These are phyloP conservation scores for Holacanthella duospinosa DNA, from an alignment of 2,888 invertebrate genomes.

Conservation along the genomic window DNA sequence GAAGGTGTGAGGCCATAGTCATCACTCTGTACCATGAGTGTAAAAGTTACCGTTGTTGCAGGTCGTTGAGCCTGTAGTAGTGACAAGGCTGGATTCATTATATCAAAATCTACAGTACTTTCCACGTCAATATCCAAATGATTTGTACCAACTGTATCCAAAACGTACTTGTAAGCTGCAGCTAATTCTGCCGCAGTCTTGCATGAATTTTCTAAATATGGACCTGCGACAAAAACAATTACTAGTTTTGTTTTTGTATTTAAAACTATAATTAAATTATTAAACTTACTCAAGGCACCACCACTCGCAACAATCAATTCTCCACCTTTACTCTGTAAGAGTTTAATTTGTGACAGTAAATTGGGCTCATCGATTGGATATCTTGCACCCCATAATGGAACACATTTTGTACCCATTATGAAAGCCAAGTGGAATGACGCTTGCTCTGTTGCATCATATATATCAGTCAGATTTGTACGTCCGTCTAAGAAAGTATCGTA, in stretches of 20 bases:
- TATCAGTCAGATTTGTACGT: slow-evolving; percentile 18
- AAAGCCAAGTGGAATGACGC: slow-evolving; percentile 31
- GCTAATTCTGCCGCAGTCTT: slow-evolving; percentile 17
- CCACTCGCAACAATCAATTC: slow-evolving; percentile 33
- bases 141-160: slow-evolving; percentile 26
- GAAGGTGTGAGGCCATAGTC: slow-evolving; percentile 32
- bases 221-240: too few relatives aligned
- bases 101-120: slow-evolving; percentile 26
- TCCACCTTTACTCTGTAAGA: slow-evolving; percentile 28
- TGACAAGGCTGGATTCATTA: slow-evolving; percentile 30
- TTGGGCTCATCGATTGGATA: slow-evolving; percentile 24
- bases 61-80: slow-evolving; percentile 28
- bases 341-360: slow-evolving; percentile 25
- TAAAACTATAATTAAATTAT: background rate
- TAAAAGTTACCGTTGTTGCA: slow-evolving; percentile 27
- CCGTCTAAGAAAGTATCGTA: slow-evolving; percentile 24
- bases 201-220: slow-evolving; percentile 33
- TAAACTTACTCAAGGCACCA: slow-evolving; percentile 21
- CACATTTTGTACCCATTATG: slow-evolving; percentile 20
- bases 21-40: slow-evolving; percentile 35
- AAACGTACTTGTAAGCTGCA: slow-evolving; percentile 25
- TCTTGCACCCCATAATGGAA: slow-evolving; percentile 33
- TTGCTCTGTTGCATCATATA: slow-evolving; percentile 18
- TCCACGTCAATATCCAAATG: slow-evolving; percentile 35
- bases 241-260: too few relatives aligned